These are phyloP conservation scores for Lithosia quadra DNA, from an alignment of 2,888 invertebrate genomes.

Conservation along the genomic window DNA sequence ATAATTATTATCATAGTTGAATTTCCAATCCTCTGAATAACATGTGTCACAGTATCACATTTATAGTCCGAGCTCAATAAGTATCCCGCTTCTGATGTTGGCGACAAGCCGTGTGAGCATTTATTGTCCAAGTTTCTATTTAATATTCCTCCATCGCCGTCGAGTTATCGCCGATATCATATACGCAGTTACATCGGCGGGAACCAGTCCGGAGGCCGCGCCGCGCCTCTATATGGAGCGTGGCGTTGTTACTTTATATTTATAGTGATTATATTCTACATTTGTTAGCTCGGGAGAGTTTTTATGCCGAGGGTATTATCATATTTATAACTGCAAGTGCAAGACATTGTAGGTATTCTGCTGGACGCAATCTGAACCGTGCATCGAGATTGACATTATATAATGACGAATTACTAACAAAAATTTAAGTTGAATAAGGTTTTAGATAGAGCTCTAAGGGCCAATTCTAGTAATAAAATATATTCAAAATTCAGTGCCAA, in stretches of 20 bases:
- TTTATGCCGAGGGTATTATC: neutral
- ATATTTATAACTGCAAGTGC: neutral
- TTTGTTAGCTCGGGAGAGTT: conserved; percentile 9
- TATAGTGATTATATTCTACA: conserved; percentile 18
- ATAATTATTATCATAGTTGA: too few species aligned
- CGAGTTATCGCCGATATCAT: neutral
- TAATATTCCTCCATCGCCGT: neutral
- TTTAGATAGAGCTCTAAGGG: too few species aligned
- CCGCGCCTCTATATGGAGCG: conserved; percentile 4
- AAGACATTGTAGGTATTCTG: neutral
- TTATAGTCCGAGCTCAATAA: neutral
- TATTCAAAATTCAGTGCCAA: too few species aligned
- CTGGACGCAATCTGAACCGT: neutral
- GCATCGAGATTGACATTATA: neutral
- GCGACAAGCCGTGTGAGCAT: neutral
- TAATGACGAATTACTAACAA: neutral
- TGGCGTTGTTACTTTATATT: conserved; percentile 11
- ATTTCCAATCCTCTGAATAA: neutral
- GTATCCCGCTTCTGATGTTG: neutral
- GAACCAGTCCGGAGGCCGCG: neutral
- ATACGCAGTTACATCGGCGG: neutral
- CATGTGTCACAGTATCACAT: neutral
- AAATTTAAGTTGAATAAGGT: neutral
- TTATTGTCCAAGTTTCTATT: conserved; percentile 1
- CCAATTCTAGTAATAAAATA: too few species aligned